A percentile compares a stretch with the other conserved stretches of the same genome.
phyloP scores from a whole-genome alignment of 1,140 invertebrate species.

The Tetramorium simillimum region DNA sequence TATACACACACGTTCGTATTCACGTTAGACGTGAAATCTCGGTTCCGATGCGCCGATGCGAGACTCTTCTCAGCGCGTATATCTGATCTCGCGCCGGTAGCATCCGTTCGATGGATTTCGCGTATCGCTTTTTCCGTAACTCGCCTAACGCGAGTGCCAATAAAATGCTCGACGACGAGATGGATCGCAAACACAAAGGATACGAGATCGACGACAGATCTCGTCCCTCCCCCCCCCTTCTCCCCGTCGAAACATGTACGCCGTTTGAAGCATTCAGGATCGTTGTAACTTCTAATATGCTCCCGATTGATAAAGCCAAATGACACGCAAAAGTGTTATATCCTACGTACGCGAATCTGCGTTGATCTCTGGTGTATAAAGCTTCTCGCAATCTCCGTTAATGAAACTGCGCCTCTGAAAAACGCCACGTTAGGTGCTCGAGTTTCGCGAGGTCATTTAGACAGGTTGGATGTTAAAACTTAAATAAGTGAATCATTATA shows the following conservation, averaged over 20 bases:
- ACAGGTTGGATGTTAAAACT: slow-evolving; percentile 21
- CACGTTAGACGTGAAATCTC: slow-evolving; percentile 66
- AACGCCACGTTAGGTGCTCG: background rate
- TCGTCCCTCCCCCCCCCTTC: background rate
- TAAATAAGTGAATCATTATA: slow-evolving; percentile 54
- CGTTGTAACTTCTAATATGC: background rate
- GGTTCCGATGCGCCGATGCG: background rate
- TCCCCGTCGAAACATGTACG: background rate
- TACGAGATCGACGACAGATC: background rate
- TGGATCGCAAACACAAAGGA: slow-evolving; percentile 17
- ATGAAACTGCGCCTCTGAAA: slow-evolving; percentile 29
- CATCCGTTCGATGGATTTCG: slow-evolving; percentile 33
- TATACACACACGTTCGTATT: background rate
- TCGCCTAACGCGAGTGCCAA: slow-evolving; percentile 51
- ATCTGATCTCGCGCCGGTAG: slow-evolving; percentile 32
- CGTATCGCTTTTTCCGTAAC: slow-evolving; percentile 61
- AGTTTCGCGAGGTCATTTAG: slow-evolving; percentile 30
- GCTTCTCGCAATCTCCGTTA: slow-evolving; percentile 29
- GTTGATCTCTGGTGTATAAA: background rate
- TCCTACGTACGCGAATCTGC: background rate
- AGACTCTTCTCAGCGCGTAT: background rate
- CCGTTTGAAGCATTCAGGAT: background rate
- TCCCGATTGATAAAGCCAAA: background rate
- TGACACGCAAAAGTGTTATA: background rate
- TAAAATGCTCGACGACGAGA: slow-evolving; percentile 35